These are phyloP conservation scores for Columba guinea DNA, from an alignment of 2,797 vertebrate genomes.

Conservation along the genomic window DNA sequence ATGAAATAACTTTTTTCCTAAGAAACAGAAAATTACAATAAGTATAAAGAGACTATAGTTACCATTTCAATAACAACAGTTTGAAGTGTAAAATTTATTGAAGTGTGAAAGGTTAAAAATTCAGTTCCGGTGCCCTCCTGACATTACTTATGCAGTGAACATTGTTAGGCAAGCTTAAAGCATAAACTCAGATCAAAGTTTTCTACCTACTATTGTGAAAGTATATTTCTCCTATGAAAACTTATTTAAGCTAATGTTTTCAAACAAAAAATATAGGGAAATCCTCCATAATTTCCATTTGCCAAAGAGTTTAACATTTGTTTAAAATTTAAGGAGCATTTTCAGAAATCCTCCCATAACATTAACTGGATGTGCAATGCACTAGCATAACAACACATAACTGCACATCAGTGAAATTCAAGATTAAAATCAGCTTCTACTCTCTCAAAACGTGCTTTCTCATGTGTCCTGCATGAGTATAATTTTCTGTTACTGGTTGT, in stretches of 20 bases:
- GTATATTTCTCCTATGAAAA: neutral
- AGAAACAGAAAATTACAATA: neutral
- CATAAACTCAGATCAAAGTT: neutral
- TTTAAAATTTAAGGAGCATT: neutral
- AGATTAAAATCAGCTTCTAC: neutral
- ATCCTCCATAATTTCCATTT: neutral
- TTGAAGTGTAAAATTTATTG: neutral
- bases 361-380: neutral
- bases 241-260: neutral
- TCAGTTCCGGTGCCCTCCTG: neutral
- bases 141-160: neutral
- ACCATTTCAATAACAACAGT: neutral
- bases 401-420: neutral
- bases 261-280: neutral
- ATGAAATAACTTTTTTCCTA: neutral
- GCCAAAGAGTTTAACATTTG: neutral
- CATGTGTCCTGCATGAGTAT: neutral
- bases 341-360: neutral
- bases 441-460: neutral
- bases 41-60: neutral
- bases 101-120: neutral
- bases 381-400: neutral
- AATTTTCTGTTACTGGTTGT: neutral
- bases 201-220: neutral
- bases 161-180: neutral